These are phyloP conservation scores for Colletes collaris DNA, from an alignment of 2,888 invertebrate genomes.

Conservation along the genomic window DNA sequence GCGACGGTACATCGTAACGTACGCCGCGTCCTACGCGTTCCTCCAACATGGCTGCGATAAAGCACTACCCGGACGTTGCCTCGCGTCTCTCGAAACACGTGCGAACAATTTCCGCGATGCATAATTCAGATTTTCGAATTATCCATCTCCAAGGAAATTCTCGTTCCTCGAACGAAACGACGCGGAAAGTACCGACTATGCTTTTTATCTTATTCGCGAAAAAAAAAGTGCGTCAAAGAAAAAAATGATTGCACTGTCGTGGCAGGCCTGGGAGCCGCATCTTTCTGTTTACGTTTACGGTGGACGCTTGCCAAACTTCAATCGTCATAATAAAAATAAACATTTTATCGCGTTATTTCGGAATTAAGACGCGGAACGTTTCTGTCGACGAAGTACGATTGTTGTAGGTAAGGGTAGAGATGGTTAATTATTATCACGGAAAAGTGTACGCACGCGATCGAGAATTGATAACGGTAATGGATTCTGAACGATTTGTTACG, in stretches of 20 bases:
- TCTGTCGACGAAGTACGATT: background rate
- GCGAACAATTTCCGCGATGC: background rate
- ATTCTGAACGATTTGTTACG: constrained; percentile 1
- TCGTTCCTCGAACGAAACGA: background rate
- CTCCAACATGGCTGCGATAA: constrained; percentile 70
- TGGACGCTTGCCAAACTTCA: constrained; percentile 31
- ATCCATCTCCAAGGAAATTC: background rate
- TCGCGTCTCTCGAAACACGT: too few relatives aligned
- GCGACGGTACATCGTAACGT: constrained; percentile 62
- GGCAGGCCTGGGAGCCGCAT: constrained; percentile 6
- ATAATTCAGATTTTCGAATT: too few relatives aligned
- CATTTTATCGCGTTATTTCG: background rate
- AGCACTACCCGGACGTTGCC: constrained; percentile 21
- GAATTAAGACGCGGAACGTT: background rate
- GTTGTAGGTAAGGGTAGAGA: background rate
- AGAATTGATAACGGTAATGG: background rate
- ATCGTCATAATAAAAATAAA: constrained; percentile 41
- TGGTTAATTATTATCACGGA: constrained; percentile 1
- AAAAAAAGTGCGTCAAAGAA: background rate
- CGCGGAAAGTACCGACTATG: background rate
- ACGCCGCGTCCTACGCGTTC: constrained; percentile 70
- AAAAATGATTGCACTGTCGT: constrained; percentile 20
- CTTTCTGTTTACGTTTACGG: too few relatives aligned
- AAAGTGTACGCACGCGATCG: background rate
- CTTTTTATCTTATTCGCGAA: background rate